A percentile compares a stretch with the other conserved stretches of the same genome.
These are phyloP conservation scores for Tiliqua scincoides DNA, from an alignment of 2,113 vertebrate genomes.

Conservation along the genomic window DNA sequence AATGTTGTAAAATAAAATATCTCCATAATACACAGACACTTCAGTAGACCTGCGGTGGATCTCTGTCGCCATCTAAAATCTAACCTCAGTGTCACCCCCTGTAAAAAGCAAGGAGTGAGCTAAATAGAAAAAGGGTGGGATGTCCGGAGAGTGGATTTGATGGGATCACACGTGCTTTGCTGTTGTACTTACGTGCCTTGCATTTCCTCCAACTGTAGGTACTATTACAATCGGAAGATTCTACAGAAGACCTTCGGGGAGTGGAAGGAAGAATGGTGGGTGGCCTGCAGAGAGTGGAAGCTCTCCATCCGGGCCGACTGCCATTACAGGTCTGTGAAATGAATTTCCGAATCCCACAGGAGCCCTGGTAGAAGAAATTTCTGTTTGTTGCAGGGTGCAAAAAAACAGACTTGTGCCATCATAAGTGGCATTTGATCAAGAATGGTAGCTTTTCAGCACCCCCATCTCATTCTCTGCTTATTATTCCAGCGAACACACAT, in stretches of 20 bases:
- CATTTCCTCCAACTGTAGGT: constrained; percentile 66
- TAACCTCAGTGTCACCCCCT: neutral
- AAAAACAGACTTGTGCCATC: neutral
- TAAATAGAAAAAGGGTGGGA: constrained; percentile 6
- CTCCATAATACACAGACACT: too few relatives aligned
- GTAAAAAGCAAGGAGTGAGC: neutral
- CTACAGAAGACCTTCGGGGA: constrained; percentile 75
- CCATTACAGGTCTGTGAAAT: constrained; percentile 82
- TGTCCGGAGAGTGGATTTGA: constrained; percentile 8
- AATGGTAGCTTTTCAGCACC: neutral
- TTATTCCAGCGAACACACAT: neutral
- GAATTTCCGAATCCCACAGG: neutral
- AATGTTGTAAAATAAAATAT: too few relatives aligned
- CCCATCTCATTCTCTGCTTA: neutral
- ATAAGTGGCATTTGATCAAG: neutral
- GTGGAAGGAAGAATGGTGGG: constrained; percentile 91
- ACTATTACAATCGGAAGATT: constrained; percentile 70
- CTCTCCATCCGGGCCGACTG: constrained; percentile 83
- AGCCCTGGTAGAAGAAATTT: neutral
- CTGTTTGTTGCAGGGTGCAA: neutral
- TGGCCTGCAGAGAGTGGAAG: constrained; percentile 80
- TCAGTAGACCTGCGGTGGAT: too few relatives aligned
- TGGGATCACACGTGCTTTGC: neutral
- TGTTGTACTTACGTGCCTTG: neutral
- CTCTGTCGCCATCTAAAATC: too few relatives aligned